These are phyloP conservation scores for Erebia aethiops DNA, from an alignment of 2,888 invertebrate species.

Conservation along the genomic window DNA sequence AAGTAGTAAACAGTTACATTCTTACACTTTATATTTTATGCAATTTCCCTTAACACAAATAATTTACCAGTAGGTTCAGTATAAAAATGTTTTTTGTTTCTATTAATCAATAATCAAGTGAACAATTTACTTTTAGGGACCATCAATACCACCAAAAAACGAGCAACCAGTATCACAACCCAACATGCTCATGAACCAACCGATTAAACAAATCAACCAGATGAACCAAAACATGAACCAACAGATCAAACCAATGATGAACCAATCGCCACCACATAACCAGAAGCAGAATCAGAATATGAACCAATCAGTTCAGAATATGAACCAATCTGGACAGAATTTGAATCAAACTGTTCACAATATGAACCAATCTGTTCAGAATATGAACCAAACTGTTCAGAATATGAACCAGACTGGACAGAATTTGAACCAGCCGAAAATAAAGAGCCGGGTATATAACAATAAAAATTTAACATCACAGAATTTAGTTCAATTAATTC, in stretches of 20 bases:
- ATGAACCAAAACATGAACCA: slow-evolving; percentile 42
- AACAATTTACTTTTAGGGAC: slow-evolving; percentile 53
- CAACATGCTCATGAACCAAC: slow-evolving; percentile 52
- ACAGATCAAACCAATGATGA: slow-evolving; percentile 26
- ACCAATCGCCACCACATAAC: slow-evolving; percentile 53
- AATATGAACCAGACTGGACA: slow-evolving; percentile 27
- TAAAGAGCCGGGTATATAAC: slow-evolving; percentile 61
- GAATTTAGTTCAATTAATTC: slow-evolving; percentile 75
- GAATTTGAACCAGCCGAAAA: slow-evolving; percentile 35
- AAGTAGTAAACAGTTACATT: slow-evolving; percentile 49
- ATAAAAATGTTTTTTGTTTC: not conserved
- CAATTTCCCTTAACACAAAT: no score
- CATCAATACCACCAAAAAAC: slow-evolving; percentile 55
- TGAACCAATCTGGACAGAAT: slow-evolving; percentile 12
- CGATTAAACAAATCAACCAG: slow-evolving; percentile 48
- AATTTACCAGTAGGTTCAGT: no score
- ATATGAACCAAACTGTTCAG: slow-evolving; percentile 26
- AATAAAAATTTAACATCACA: slow-evolving; percentile 62
- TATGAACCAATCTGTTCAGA: slow-evolving; percentile 23
- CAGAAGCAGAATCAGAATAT: slow-evolving; percentile 42
- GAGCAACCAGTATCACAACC: slow-evolving; percentile 51
- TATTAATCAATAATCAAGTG: not conserved
- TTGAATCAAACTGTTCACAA: slow-evolving; percentile 24
- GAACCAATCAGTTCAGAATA: slow-evolving; percentile 11
- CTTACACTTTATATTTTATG: no score